Percentiles rank a stretch among this genome's conserved stretches.
Conservation (phyloP, 2,797 vertebrate genomes). For the Lacerta bilineata region DNA sequence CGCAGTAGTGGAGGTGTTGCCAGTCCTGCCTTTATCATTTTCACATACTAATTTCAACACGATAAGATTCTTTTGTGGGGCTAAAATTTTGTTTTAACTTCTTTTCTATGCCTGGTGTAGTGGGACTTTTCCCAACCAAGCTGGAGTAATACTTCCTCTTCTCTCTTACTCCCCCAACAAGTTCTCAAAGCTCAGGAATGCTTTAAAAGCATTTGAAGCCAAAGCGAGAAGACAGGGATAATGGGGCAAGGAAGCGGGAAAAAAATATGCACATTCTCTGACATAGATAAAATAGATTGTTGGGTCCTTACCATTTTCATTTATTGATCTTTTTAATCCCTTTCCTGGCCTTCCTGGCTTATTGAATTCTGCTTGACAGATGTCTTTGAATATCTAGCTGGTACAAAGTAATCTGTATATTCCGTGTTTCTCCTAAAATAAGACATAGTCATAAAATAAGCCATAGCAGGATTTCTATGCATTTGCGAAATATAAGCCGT, state of each 20-base stretch:
- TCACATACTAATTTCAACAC: constrained; percentile 14
- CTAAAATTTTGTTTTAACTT: background rate
- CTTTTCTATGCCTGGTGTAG: too few relatives aligned
- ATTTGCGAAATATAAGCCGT: too few relatives aligned
- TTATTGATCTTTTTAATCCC: background rate
- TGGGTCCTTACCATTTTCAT: background rate
- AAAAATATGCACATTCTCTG: background rate
- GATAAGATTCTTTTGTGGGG: background rate
- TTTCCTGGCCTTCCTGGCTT: background rate
- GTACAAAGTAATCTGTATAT: background rate
- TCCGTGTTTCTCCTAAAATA: too few relatives aligned
- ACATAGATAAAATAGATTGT: background rate
- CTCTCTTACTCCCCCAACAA: too few relatives aligned
- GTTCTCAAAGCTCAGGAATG: background rate
- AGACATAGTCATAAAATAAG: too few relatives aligned
- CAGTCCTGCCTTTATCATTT: background rate
- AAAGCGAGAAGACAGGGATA: background rate
- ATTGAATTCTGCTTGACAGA: background rate
- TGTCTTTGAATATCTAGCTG: background rate
- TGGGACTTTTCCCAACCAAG: background rate
- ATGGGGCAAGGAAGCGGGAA: background rate
- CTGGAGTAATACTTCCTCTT: too few relatives aligned
- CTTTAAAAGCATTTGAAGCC: background rate
- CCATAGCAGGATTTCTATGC: too few relatives aligned
- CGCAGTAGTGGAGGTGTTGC: background rate